A percentile compares a stretch with the other conserved stretches of the same genome.
phyloP scores from a whole-genome alignment of 1,140 invertebrate genomes.

The Diachasma alloeum region DNA sequence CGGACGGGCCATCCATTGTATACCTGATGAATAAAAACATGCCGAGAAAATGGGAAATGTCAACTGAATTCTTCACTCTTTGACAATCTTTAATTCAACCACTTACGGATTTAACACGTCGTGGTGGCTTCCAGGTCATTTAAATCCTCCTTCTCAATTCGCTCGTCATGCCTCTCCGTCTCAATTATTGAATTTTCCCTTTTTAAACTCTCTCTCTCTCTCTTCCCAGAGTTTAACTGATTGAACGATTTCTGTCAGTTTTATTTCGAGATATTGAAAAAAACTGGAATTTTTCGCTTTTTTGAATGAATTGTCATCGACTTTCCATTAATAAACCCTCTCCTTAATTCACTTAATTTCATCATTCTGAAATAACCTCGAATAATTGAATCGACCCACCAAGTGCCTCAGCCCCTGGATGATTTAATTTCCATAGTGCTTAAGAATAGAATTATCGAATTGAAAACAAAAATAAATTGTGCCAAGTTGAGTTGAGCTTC shows the following conservation, averaged over 20 bases:
- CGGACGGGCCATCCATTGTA: background rate
- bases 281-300: too few relatives aligned
- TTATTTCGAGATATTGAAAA: too few relatives aligned
- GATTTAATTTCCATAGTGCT: background rate
- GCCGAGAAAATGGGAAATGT: background rate
- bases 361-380: too few relatives aligned
- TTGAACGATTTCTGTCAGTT: too few relatives aligned
- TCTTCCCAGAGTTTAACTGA: too few relatives aligned
- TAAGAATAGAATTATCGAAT: background rate
- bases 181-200: background rate
- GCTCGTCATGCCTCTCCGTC: background rate
- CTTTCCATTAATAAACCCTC: too few relatives aligned
- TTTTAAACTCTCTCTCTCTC: too few relatives aligned
- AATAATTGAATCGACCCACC: too few relatives aligned
- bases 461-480: background rate
- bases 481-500: constrained; percentile 42
- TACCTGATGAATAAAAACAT: constrained; percentile 14
- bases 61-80: background rate
- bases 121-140: background rate
- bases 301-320: too few relatives aligned
- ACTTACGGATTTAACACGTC: background rate
- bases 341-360: too few relatives aligned
- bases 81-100: constrained; percentile 7
- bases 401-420: too few relatives aligned
- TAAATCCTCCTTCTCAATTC: background rate